Conservation (phyloP, 2,888 invertebrate species). For the Parnassius mnemosyne region DNA sequence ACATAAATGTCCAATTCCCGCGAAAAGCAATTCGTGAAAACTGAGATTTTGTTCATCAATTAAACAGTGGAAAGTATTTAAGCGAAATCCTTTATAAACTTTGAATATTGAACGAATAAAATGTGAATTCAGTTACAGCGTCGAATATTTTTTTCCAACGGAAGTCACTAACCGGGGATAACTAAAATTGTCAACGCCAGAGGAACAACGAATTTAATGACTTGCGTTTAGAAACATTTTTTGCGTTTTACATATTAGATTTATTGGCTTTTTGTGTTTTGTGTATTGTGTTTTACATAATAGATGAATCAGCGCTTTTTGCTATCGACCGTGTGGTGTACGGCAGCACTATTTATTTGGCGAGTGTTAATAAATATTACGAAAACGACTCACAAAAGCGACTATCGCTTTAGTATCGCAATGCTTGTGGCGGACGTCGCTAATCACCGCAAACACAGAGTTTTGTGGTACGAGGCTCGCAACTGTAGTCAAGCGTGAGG, state of each 20-base stretch:
- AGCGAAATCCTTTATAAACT: neutral
- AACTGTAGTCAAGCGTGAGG: too few species aligned
- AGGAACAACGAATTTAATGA: neutral
- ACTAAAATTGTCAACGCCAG: conserved; percentile 11
- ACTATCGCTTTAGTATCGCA: too few species aligned
- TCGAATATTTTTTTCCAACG: conserved; percentile 3
- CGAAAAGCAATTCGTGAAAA: neutral
- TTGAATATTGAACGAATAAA: neutral
- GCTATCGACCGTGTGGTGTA: too few species aligned
- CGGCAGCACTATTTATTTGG: too few species aligned
- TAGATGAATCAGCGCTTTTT: too few species aligned
- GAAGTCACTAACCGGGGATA: neutral
- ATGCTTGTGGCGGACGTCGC: too few species aligned
- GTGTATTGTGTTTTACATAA: too few species aligned
- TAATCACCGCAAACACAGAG: too few species aligned
- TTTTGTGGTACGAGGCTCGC: too few species aligned
- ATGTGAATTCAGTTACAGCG: conserved; percentile 6
- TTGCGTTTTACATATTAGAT: neutral
- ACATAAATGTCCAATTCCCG: neutral
- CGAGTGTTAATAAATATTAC: too few species aligned
- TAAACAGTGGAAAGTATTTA: conserved; percentile 18
- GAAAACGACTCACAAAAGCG: too few species aligned
- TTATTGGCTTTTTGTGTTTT: neutral
- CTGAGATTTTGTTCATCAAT: conserved; percentile 13
- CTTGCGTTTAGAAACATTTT: conserved; percentile 5